Evolutionary conservation across 2,797 vertebrate genomes (phyloP).

Genomic region (Chanos chanos): DNA sequence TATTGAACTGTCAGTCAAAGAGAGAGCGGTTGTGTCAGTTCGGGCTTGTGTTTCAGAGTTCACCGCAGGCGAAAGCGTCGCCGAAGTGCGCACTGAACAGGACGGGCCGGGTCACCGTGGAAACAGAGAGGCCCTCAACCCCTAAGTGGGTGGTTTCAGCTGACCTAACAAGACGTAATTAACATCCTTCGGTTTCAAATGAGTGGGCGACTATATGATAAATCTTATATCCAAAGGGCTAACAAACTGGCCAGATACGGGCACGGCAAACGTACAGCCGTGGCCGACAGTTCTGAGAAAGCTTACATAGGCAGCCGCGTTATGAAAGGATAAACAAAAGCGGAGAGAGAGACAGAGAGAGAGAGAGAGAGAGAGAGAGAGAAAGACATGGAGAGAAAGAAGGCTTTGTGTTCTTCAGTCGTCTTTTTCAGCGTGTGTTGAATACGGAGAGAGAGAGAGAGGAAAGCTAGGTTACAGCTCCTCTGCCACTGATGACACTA

Average conservation of each 20-base stretch:
- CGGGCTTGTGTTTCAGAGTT: slow-evolving; percentile 25
- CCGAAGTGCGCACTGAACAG: slow-evolving; percentile 19
- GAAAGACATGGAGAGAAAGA: not conserved
- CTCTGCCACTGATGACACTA: slow-evolving; percentile 82
- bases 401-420: slow-evolving; percentile 4
- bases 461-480: slow-evolving; percentile 36
- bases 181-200: slow-evolving; percentile 10
- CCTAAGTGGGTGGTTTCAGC: slow-evolving; percentile 23
- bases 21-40: slow-evolving; percentile 8
- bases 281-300: slow-evolving; percentile 1
- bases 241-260: slow-evolving; percentile 20
- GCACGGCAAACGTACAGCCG: too few species aligned
- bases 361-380: slow-evolving; percentile 8
- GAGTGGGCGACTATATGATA: slow-evolving; percentile 20
- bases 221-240: slow-evolving; percentile 11
- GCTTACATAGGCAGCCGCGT: slow-evolving; percentile 1
- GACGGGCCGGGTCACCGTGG: slow-evolving; percentile 12
- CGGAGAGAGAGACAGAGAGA: not conserved
- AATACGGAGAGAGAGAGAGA: slow-evolving; percentile 34
- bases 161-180: slow-evolving; percentile 15
- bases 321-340: not conserved
- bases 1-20: slow-evolving; percentile 23
- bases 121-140: slow-evolving; percentile 17
- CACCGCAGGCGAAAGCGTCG: slow-evolving; percentile 18
- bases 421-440: too few species aligned